phyloP scores from a whole-genome alignment of 2,797 vertebrate genomes.

The Crocodylus rhombifer region DNA sequence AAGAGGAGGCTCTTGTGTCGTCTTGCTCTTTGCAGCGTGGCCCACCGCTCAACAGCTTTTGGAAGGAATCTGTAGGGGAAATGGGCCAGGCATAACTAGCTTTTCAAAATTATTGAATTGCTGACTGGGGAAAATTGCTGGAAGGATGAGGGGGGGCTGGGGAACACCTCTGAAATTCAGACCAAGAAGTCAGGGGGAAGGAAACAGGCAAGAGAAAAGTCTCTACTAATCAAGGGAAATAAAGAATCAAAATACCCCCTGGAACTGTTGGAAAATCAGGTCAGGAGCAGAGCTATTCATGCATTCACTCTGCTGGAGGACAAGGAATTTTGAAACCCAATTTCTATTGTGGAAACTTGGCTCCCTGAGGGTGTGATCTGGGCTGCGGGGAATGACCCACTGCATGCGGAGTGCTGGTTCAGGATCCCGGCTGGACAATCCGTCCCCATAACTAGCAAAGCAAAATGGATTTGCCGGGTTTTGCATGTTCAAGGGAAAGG shows the following conservation, averaged over 20 bases:
- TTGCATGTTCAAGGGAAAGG: conserved; percentile 40
- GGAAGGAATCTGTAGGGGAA: conserved; percentile 47
- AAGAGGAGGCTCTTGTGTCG: conserved; percentile 15
- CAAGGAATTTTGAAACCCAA: conserved; percentile 59
- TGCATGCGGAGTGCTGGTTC: conserved; percentile 65
- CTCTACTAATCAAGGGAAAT: conserved; percentile 45
- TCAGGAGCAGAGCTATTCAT: conserved; percentile 64
- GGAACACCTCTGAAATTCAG: conserved; percentile 47
- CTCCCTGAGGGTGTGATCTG: conserved; percentile 52
- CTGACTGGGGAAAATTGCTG: neutral
- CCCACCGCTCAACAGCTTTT: neutral
- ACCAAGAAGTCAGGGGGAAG: conserved; percentile 29
- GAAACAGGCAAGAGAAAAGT: neutral
- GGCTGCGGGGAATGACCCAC: conserved; percentile 58
- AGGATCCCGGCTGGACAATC: conserved; percentile 57
- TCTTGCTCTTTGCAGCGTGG: conserved; percentile 51
- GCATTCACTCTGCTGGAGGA: conserved; percentile 15
- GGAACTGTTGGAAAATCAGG: conserved; percentile 60
- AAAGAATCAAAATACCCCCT: conserved; percentile 50
- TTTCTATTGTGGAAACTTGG: conserved; percentile 67
- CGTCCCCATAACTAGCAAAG: conserved; percentile 55
- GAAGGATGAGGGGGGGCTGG: neutral
- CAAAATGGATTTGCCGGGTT: conserved; percentile 61
- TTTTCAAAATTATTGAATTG: conserved; percentile 38
- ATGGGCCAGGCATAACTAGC: conserved; percentile 14